A percentile compares a stretch with the other conserved stretches of the same genome.
Evolutionary conservation across 2,113 vertebrate species (phyloP).

Genomic region (Mellivora capensis): DNA sequence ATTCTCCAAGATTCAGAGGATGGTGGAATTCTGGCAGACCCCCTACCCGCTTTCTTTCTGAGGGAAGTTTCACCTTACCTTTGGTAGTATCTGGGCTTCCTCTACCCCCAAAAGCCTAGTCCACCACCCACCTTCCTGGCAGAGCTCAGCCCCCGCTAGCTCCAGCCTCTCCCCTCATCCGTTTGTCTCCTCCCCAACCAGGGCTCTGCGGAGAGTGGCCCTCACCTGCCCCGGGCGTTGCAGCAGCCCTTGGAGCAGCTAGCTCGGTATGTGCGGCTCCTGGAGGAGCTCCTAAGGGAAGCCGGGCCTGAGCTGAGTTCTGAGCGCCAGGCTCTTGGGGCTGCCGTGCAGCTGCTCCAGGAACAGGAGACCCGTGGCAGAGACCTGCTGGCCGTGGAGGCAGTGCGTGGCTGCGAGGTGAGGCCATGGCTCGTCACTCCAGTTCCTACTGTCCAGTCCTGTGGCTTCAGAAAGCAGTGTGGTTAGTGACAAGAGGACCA

Average conservation of each 20-base stretch:
- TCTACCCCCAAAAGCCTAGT: neutral
- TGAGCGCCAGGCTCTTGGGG: constrained; percentile 80
- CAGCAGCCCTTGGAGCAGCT: constrained; percentile 87
- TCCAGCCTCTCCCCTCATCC: neutral
- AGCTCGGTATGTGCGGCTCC: constrained; percentile 86
- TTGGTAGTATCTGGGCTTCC: neutral
- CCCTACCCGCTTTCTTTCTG: neutral
- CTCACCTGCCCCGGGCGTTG: constrained; percentile 84
- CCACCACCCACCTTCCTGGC: neutral
- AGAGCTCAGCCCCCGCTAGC: neutral
- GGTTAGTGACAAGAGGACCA: neutral
- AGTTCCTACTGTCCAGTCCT: neutral
- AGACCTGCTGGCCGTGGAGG: constrained; percentile 91
- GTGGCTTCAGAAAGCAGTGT: neutral
- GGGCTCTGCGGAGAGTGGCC: constrained; percentile 63
- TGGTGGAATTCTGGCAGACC: neutral
- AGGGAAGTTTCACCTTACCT: neutral
- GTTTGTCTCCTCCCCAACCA: constrained; percentile 15
- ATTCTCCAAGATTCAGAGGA: neutral
- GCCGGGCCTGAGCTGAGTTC: constrained; percentile 82
- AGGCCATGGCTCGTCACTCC: constrained; percentile 39
- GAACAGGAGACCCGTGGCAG: constrained; percentile 89
- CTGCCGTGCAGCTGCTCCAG: constrained; percentile 86
- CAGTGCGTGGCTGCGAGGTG: constrained; percentile 92
- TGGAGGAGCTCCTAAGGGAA: constrained; percentile 88